These are phyloP conservation scores for Cygnus buccinator DNA, from an alignment of 2,113 vertebrate genomes.

Conservation along the genomic window DNA sequence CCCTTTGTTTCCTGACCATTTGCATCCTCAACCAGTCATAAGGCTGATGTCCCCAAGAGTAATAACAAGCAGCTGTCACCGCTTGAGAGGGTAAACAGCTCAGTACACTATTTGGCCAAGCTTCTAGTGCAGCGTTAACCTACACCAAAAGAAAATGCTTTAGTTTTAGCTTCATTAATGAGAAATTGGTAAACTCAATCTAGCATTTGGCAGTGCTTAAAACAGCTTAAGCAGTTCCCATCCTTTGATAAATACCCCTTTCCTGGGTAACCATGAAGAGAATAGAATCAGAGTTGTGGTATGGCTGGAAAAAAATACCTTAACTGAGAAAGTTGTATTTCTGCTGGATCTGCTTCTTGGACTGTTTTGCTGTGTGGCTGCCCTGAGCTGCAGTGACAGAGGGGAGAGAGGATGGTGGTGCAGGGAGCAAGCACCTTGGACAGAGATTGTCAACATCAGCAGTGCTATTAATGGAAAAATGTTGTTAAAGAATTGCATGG, in stretches of 20 bases:
- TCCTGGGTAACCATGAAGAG: not conserved
- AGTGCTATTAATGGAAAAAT: rapidly evolving
- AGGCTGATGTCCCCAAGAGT: not conserved
- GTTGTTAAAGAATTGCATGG: not conserved
- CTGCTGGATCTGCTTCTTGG: rapidly evolving
- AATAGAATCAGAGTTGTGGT: not conserved
- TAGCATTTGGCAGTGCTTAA: not conserved
- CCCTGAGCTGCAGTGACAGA: not conserved
- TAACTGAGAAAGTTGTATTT: not conserved
- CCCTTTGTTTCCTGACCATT: not conserved
- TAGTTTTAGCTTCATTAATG: not conserved
- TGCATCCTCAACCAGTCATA: not conserved
- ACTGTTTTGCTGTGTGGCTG: not conserved
- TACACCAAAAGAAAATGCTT: not conserved
- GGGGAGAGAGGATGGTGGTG: not conserved
- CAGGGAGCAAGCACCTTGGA: conserved; percentile 57
- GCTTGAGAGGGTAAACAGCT: not conserved
- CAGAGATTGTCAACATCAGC: conserved; percentile 2
- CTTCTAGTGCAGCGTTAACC: not conserved
- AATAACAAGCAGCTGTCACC: not conserved
- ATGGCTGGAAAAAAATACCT: not conserved
- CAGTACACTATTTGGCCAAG: not conserved
- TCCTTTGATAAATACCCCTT: not conserved
- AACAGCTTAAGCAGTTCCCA: rapidly evolving
- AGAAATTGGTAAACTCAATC: not conserved